Percentiles rank a stretch among this genome's conserved stretches.
Conservation (phyloP, 2,113 vertebrate genomes). For the Mobula birostris region DNA sequence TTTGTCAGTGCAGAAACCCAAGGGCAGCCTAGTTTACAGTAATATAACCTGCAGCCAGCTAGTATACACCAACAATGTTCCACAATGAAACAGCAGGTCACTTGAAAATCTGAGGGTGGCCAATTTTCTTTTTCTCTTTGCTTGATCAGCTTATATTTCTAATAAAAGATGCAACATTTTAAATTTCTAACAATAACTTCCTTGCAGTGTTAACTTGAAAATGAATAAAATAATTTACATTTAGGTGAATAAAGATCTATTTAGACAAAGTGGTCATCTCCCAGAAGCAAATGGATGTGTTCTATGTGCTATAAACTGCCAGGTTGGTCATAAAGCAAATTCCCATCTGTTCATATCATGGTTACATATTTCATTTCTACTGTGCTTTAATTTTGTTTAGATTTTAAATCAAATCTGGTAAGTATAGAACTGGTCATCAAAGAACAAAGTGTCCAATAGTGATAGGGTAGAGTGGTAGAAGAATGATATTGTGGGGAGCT, state of each 20-base stretch:
- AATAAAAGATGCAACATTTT: background rate
- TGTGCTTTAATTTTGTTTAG: background rate
- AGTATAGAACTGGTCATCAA: background rate
- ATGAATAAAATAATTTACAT: background rate
- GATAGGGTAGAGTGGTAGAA: background rate
- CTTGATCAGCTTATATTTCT: background rate
- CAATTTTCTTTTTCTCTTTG: background rate
- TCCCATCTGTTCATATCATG: background rate
- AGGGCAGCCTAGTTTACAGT: slow-evolving; percentile 1
- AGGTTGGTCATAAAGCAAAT: background rate
- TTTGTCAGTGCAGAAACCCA: background rate
- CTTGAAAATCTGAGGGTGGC: background rate
- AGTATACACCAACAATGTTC: background rate
- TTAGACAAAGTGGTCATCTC: background rate
- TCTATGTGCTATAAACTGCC: background rate
- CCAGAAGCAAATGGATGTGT: background rate
- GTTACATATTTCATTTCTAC: background rate
- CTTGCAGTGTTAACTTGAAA: background rate
- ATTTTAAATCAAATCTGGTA: background rate
- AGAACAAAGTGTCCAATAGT: background rate
- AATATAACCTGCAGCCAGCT: background rate
- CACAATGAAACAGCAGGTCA: background rate
- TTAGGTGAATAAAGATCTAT: background rate
- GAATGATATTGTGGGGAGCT: background rate
- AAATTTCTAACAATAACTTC: background rate